Base-by-base conservation (phyloP, 92 coral and sea anemone genomes). In the Metridium senile region DNA sequence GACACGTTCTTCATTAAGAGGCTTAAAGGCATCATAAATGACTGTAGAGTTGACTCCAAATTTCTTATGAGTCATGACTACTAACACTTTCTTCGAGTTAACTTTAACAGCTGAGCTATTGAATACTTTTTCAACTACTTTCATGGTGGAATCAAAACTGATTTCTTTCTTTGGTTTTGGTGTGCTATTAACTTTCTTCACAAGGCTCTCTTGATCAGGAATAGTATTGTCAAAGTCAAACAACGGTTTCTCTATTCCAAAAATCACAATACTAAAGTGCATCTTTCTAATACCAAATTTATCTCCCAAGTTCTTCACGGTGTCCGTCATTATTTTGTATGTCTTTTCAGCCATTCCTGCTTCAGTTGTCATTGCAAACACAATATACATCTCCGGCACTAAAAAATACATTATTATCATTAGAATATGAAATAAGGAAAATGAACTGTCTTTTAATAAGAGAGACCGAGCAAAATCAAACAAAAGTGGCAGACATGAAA, bases 381-480 rank as follows among this genome's bases (percentile, higher is more conserved):
- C 54, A 8, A 77, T 23, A 62, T 29, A 65, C n/a, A 77, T 54
- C 57, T 77, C 82, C 1, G 82, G 82, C 11, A 77, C 82, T 77
- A 49, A 9, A 75, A 19, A 0, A 61, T 0, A n/a, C n/a, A n/a
- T n/a, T n/a, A n/a, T n/a, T n/a, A n/a, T n/a, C n/a, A n/a, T n/a
- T n/a, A n/a, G n/a, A n/a, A n/a, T n/a, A n/a, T n/a, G n/a, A n/a
- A n/a, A n/a, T n/a, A n/a, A n/a, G n/a, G n/a, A n/a, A n/a, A n/a
- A n/a, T n/a, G n/a, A n/a, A n/a, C n/a, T n/a, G n/a, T n/a, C n/a
- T n/a, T n/a, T n/a, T n/a, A n/a, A n/a, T n/a, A n/a, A n/a, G n/a
- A n/a, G n/a, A n/a, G n/a, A n/a, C n/a, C n/a, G n/a, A n/a, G n/a
- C n/a, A n/a, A n/a, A n/a, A n/a, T n/a, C n/a, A n/a, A n/a, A n/a